Evolutionary conservation across 2,797 vertebrate species (phyloP).

Genomic region (Sarcoramphus papa): DNA sequence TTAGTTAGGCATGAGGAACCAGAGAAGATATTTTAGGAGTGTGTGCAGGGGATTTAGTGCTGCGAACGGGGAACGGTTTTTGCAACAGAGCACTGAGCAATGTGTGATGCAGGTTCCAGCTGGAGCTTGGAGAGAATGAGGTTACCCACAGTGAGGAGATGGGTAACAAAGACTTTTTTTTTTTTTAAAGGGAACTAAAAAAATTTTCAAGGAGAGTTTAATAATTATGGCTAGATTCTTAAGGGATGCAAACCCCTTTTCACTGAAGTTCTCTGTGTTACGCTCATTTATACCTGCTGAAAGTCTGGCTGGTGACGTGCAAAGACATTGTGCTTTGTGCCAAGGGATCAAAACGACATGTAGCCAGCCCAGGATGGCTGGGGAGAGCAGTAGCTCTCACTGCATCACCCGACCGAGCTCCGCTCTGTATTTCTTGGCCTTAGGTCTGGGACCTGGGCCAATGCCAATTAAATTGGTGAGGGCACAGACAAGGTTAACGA

Average conservation of each 20-base stretch:
- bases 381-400: background rate
- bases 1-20: slow-evolving; percentile 42
- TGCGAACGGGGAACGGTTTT: background rate
- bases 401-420: background rate
- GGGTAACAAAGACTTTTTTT: background rate
- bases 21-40: slow-evolving; percentile 42
- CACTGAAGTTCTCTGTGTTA: background rate
- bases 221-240: background rate
- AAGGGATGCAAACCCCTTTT: background rate
- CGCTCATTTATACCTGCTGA: background rate
- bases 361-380: background rate
- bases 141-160: slow-evolving; percentile 26
- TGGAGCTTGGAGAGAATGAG: slow-evolving; percentile 38
- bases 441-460: slow-evolving; percentile 31
- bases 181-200: background rate
- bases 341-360: background rate
- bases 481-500: slow-evolving; percentile 41
- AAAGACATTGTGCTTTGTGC: background rate
- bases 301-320: background rate
- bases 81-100: slow-evolving; percentile 15
- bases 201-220: background rate
- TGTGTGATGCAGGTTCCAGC: slow-evolving; percentile 29
- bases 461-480: slow-evolving; percentile 26
- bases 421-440: background rate
- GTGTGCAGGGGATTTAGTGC: slow-evolving; percentile 36